Conservation (phyloP, 1,140 invertebrate genomes). For the Papilio polyxenes region DNA sequence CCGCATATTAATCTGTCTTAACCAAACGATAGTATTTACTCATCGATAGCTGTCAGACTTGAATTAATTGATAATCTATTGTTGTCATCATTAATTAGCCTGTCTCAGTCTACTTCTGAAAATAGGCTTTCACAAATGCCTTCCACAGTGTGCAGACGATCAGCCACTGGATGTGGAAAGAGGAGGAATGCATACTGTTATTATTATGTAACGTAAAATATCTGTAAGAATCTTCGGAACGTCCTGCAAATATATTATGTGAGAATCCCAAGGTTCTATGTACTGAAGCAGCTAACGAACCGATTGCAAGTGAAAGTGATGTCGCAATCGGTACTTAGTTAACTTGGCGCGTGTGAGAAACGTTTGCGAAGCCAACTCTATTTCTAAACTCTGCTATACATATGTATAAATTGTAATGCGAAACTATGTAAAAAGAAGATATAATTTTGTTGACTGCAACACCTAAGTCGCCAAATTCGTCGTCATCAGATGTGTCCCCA, state of each 20-base stretch:
- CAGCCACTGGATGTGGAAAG: too few species aligned
- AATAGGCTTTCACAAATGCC: too few species aligned
- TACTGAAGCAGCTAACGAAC: constrained; percentile 29
- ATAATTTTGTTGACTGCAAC: constrained; percentile 15
- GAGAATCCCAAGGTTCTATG: background rate
- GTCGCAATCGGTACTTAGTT: constrained; percentile 59
- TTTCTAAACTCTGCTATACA: background rate
- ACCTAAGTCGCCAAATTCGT: too few species aligned
- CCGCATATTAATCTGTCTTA: background rate
- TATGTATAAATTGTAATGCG: background rate
- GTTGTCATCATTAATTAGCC: too few species aligned
- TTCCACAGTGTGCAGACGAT: too few species aligned
- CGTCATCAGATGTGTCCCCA: background rate
- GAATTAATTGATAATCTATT: background rate
- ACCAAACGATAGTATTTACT: background rate
- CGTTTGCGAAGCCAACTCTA: constrained; percentile 35
- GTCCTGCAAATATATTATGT: background rate
- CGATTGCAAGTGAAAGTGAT: constrained; percentile 69
- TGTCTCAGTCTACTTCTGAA: too few species aligned
- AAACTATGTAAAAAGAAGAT: constrained; percentile 1
- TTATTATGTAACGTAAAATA: too few species aligned
- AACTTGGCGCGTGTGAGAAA: constrained; percentile 50
- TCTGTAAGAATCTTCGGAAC: background rate
- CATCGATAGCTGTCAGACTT: background rate
- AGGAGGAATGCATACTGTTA: too few species aligned